These are phyloP conservation scores for Tetranychus urticae DNA, from an alignment of 1,140 invertebrate species.

Conservation along the genomic window DNA sequence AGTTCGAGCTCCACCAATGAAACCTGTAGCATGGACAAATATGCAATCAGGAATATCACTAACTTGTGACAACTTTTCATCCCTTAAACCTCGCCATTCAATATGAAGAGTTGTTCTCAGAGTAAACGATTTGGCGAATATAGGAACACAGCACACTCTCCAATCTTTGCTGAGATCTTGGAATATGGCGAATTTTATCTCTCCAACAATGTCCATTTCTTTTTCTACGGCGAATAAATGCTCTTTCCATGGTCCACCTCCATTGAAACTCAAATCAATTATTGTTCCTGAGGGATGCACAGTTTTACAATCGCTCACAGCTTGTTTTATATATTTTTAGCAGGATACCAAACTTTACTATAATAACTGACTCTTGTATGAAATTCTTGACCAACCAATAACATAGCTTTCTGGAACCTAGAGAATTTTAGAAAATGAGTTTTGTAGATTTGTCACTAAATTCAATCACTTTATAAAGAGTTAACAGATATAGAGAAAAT, in stretches of 20 bases:
- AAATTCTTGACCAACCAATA: conserved; percentile 57
- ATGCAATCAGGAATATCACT: conserved; percentile 44
- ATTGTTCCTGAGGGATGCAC: conserved; percentile 49
- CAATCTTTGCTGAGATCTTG: conserved; percentile 32
- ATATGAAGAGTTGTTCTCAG: conserved; percentile 43
- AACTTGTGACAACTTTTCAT: conserved; percentile 39
- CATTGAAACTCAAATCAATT: conserved; percentile 30
- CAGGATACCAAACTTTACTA: conserved; percentile 53
- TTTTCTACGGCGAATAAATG: conserved; percentile 61
- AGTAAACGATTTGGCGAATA: conserved; percentile 42
- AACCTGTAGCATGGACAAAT: conserved; percentile 67
- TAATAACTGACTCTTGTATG: conserved; percentile 39
- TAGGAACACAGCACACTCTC: conserved; percentile 56
- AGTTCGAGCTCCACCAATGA: conserved; percentile 69
- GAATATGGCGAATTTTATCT: conserved; percentile 56
- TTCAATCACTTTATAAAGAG: too few species aligned
- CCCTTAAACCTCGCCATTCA: conserved; percentile 53
- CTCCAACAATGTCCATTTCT: conserved; percentile 32
- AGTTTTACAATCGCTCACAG: conserved; percentile 34
- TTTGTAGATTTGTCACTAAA: too few species aligned
- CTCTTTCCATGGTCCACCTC: conserved; percentile 58
- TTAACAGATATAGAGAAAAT: too few species aligned
- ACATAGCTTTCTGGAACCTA: conserved; percentile 38
- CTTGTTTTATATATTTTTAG: conserved; percentile 40
- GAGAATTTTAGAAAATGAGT: neutral